Evolutionary conservation across 2,113 vertebrate species (phyloP).

Genomic region (Petroica traversi): DNA sequence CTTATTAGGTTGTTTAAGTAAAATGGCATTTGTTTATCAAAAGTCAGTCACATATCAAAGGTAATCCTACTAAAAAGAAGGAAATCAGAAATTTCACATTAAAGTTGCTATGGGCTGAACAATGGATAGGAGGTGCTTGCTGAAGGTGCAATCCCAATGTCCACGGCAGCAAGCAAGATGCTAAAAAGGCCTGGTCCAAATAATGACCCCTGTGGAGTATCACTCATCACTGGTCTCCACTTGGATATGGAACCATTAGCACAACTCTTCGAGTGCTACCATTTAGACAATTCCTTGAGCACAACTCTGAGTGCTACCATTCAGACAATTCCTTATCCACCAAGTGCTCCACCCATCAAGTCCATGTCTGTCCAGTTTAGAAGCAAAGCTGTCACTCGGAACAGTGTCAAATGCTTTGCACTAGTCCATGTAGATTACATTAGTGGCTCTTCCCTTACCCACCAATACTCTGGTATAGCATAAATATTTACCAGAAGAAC

Average conservation of each 20-base stretch:
- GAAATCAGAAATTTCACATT: not conserved
- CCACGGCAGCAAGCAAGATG: not conserved
- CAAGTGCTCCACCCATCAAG: not conserved
- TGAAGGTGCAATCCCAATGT: not conserved
- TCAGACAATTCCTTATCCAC: not conserved
- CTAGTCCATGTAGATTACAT: not conserved
- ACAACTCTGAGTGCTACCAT: not conserved
- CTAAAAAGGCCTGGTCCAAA: not conserved
- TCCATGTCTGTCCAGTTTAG: not conserved
- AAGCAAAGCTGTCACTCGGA: not conserved
- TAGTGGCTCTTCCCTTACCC: not conserved
- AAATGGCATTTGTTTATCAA: not conserved
- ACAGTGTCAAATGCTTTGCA: not conserved
- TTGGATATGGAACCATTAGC: not conserved
- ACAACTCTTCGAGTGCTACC: not conserved
- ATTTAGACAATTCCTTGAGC: not conserved
- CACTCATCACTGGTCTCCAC: not conserved
- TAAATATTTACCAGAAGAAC: not conserved
- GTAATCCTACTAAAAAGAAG: not conserved
- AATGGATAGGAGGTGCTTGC: not conserved
- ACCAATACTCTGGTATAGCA: not conserved
- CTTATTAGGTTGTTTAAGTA: not conserved
- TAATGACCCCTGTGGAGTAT: not conserved
- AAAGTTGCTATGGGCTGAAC: not conserved
- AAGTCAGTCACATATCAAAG: not conserved